Evolutionary conservation across 2,888 invertebrate species (phyloP), one percentile per base, ranked within the genome.

Genomic region (Xanthorhoe spadicearia): DNA sequence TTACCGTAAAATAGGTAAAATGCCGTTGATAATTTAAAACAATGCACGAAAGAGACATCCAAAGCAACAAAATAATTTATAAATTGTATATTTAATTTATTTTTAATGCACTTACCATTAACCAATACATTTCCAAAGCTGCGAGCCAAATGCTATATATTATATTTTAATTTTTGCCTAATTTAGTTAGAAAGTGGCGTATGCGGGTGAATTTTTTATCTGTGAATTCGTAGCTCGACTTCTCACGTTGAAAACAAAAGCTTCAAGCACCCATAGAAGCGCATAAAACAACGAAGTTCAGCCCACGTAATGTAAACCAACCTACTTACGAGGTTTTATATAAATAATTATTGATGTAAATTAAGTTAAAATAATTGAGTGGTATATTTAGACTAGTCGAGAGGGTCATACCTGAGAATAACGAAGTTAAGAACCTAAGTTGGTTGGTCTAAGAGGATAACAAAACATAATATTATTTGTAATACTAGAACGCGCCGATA

Each of bases 201-300:
- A 17, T n/a, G 8, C 3, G 38, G 43, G 6, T 7, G 38, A 23
- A 55, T 19, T 23, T 43, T 18, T 19, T 19, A 8, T 18, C 46
- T 28, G 55, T 56, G 23, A 17, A n/a, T 43, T 23, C 18, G 35
- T 43, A 43, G 38, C 43, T 43, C n/a, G 23, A 23, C 55, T 56
- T 48, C 17, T 48, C n/a, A 56, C 8, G 58, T 58, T 58, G 18
- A 17, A 50, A 58, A 58, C 49, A 58, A 59, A 59, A 43, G 28
- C 52, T 38, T 60, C 17, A 52, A 60, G 59, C 52, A 55, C 50
- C 61, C 54, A 38, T 54, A 43, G 58, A 57, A 49, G 32, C 32
- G 28, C 28, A 49, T 32, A 57, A 49, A 32, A 57, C 32, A 49
- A 49, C 49, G 28, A 57, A 57, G 32, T 49, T 56, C 19, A 57